Conservation (phyloP, 2,113 vertebrate genomes). For the Mesoclemmys tuberculata region DNA sequence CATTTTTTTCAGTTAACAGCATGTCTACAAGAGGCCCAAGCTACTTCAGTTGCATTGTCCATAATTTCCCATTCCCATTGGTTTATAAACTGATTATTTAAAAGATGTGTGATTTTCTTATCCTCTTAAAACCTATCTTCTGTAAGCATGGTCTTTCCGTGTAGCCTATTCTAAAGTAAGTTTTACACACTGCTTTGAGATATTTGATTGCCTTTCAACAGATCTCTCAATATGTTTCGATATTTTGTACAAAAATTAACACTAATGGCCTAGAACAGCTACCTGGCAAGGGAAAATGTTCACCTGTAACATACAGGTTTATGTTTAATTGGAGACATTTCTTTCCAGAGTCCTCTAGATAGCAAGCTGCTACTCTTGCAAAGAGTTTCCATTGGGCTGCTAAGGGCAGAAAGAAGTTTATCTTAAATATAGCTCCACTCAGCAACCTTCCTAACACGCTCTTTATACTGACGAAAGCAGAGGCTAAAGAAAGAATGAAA, state of each 20-base stretch:
- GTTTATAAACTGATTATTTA: not conserved
- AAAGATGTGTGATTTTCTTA: not conserved
- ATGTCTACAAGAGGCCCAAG: constrained; percentile 28
- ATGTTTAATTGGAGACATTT: not conserved
- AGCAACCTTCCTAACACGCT: not conserved
- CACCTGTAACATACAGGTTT: not conserved
- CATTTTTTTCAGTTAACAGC: constrained; percentile 34
- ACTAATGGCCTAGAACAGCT: not conserved
- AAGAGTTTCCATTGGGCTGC: not conserved
- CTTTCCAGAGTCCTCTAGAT: not conserved
- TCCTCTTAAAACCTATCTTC: not conserved
- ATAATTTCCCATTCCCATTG: not conserved
- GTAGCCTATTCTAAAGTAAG: not conserved
- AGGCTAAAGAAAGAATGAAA: not conserved
- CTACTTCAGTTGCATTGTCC: not conserved
- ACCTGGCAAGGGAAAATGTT: not conserved
- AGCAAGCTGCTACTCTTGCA: not conserved
- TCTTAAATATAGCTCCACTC: not conserved
- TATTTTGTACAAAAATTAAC: not conserved
- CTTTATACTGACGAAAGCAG: not conserved
- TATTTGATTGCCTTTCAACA: not conserved
- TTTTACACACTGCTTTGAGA: not conserved
- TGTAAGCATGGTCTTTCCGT: not conserved
- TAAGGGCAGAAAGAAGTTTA: not conserved
- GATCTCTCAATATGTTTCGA: not conserved